Percentiles rank a stretch among this genome's conserved stretches.
phyloP scores from a whole-genome alignment of 2,113 vertebrate genomes.

The Prionailurus bengalensis region DNA sequence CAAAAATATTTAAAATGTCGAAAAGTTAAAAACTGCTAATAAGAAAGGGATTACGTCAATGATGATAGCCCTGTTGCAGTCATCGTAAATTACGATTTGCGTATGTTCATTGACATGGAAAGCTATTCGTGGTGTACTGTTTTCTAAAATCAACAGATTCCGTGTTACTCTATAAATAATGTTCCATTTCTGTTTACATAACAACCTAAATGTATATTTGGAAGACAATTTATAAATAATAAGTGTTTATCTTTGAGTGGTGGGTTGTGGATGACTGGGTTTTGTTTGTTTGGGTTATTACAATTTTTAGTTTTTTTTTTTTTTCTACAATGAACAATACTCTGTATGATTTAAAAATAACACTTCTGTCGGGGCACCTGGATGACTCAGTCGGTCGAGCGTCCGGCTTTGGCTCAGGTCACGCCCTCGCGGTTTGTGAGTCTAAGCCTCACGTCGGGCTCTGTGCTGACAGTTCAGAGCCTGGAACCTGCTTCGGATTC shows the following conservation, averaged over 20 bases:
- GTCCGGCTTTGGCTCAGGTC: too few species aligned
- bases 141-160: not conserved
- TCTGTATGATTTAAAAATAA: not conserved
- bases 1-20: conserved; percentile 2
- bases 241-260: not conserved
- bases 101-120: not conserved
- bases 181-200: not conserved
- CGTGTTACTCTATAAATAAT: not conserved
- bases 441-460: too few species aligned
- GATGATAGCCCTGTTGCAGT: not conserved
- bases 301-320: not conserved
- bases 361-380: not conserved
- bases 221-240: not conserved
- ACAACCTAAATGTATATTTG: not conserved
- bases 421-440: too few species aligned
- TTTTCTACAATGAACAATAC: not conserved
- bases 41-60: not conserved
- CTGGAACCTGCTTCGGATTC: too few species aligned
- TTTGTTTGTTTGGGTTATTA: not conserved
- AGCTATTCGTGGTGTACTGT: not conserved
- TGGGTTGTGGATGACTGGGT: not conserved
- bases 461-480: too few species aligned
- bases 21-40: not conserved
- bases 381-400: too few species aligned
- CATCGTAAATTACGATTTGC: not conserved